A percentile compares a stretch with the other conserved stretches of the same genome.
phyloP scores from a whole-genome alignment of 2,888 invertebrate species.

The Ichneumoninae sp. region DNA sequence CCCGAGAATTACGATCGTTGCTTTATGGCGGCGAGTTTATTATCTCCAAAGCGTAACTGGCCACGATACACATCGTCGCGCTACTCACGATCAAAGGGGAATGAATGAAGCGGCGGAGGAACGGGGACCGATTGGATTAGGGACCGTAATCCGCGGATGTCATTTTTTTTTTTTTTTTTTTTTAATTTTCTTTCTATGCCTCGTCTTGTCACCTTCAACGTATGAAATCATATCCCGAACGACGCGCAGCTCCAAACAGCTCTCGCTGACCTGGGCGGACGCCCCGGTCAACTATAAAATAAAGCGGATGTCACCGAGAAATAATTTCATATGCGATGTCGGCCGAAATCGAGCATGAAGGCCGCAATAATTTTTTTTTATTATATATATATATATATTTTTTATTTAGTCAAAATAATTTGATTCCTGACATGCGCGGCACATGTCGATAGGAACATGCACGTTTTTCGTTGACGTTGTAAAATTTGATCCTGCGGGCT shows the following conservation, averaged over 20 bases:
- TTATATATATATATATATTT: too few relatives aligned
- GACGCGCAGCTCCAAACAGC: constrained; percentile 10
- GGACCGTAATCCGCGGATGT: constrained; percentile 62
- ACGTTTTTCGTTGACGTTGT: too few relatives aligned
- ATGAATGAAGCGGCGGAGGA: constrained; percentile 21
- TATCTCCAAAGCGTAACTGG: constrained; percentile 66
- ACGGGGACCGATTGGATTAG: constrained; percentile 53
- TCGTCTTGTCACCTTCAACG: neutral
- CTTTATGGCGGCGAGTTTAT: constrained; percentile 69
- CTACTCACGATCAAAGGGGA: constrained; percentile 12
- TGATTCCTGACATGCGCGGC: too few relatives aligned
- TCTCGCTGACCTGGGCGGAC: too few relatives aligned
- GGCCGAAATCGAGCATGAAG: too few relatives aligned
- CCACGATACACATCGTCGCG: constrained; percentile 35
- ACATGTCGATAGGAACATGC: too few relatives aligned
- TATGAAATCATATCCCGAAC: neutral
- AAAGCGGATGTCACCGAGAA: constrained; percentile 9
- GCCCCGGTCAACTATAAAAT: neutral
- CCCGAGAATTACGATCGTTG: constrained; percentile 69
- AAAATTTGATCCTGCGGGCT: too few relatives aligned
- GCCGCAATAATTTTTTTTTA: too few relatives aligned
- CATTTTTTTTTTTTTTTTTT: constrained; percentile 50
- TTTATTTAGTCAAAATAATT: too few relatives aligned
- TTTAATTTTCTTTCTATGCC: constrained; percentile 30
- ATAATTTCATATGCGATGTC: neutral